Conservation (phyloP, 2,797 vertebrate species). For the Sebastes nivosus region DNA sequence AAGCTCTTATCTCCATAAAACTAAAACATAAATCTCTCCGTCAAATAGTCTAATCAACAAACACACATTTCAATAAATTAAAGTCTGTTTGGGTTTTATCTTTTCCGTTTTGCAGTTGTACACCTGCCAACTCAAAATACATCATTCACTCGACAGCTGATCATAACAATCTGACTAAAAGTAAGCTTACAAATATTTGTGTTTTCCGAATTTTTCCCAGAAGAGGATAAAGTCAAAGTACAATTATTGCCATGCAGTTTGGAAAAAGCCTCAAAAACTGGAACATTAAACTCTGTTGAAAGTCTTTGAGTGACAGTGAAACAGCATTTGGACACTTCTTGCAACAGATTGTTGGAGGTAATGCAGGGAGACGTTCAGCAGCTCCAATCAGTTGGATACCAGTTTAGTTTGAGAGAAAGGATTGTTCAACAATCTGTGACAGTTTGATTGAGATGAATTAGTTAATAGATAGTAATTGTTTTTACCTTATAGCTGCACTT, state of each 20-base stretch:
- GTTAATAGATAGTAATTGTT: not conserved
- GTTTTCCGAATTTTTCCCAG: not conserved
- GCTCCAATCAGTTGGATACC: not conserved
- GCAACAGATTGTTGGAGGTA: not conserved
- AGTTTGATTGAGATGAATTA: not conserved
- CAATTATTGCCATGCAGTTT: not conserved
- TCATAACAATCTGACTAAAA: constrained; percentile 9
- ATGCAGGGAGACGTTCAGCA: not conserved
- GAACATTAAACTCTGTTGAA: not conserved
- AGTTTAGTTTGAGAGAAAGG: not conserved
- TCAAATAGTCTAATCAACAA: constrained; percentile 35
- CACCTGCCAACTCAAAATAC: not conserved
- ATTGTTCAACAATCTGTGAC: not conserved
- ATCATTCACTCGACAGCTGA: constrained; percentile 8
- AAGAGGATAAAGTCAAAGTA: not conserved
- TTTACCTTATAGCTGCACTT: not conserved
- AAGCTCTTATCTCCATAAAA: constrained; percentile 22
- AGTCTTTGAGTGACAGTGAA: not conserved
- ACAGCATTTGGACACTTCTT: not conserved
- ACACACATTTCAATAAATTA: constrained; percentile 14
- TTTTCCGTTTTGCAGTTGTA: not conserved
- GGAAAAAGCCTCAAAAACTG: not conserved
- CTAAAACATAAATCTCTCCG: constrained; percentile 12
- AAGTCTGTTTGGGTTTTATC: constrained; percentile 15
- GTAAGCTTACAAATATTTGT: not conserved